phyloP scores from a whole-genome alignment of 2,797 vertebrate genomes.

The Sylvilagus floridanus region DNA sequence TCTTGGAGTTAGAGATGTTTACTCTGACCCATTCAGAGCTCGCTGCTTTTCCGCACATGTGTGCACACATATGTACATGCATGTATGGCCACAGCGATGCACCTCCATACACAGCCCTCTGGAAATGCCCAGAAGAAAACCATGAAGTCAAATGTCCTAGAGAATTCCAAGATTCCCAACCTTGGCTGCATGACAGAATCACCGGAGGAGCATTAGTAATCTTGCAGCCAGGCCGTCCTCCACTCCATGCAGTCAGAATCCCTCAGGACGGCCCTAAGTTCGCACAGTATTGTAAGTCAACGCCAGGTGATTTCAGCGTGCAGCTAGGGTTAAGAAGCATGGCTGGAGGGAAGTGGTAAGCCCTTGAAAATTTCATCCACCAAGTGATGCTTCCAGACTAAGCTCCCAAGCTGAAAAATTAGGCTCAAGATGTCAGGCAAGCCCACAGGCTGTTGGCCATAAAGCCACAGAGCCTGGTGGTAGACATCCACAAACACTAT shows the following conservation, averaged over 20 bases:
- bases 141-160: not conserved
- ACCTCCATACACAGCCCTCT: not conserved
- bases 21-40: not conserved
- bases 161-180: not conserved
- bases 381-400: not conserved
- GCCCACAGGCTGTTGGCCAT: not conserved
- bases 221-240: not conserved
- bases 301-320: not conserved
- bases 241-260: not conserved
- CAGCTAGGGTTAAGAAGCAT: not conserved
- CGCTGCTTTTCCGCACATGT: not conserved
- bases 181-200: not conserved
- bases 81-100: fast-evolving
- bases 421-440: not conserved
- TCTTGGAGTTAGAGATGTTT: not conserved
- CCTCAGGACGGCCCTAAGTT: not conserved
- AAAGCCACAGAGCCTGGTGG: not conserved
- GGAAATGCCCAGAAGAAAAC: not conserved
- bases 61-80: not conserved
- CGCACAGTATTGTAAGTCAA: not conserved
- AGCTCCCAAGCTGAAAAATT: not conserved
- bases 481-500: not conserved
- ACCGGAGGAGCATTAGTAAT: not conserved
- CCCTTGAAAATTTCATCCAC: slow-evolving; percentile 35
- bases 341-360: not conserved